Evolutionary conservation across 2,797 vertebrate species (phyloP).

Genomic region (Sciaenops ocellatus): DNA sequence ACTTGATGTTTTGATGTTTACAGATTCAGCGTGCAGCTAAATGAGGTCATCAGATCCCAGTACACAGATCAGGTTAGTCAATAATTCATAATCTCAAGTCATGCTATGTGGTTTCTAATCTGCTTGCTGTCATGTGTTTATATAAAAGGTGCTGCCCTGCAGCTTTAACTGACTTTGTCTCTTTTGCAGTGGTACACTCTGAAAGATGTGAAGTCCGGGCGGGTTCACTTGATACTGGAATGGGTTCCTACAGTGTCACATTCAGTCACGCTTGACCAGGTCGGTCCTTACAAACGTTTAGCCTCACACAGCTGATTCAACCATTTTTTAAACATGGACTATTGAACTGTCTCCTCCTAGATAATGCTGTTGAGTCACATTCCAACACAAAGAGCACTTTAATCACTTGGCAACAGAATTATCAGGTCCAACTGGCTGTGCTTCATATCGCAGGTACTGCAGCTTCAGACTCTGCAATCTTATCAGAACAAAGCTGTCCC

Average conservation of each 20-base stretch:
- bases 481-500: conserved; percentile 88
- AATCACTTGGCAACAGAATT: neutral
- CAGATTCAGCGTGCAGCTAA: conserved; percentile 90
- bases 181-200: conserved; percentile 90
- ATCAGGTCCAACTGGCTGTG: conserved; percentile 15
- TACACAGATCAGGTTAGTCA: conserved; percentile 89
- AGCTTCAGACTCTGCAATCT: conserved; percentile 87
- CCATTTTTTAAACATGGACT: neutral
- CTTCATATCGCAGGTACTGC: conserved; percentile 83
- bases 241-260: conserved; percentile 84
- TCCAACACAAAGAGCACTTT: neutral
- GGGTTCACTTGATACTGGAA: conserved; percentile 90
- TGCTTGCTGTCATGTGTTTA: neutral
- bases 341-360: neutral
- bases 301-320: neutral
- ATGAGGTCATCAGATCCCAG: conserved; percentile 84
- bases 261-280: conserved; percentile 87
- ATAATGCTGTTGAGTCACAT: conserved; percentile 17
- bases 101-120: conserved; percentile 2
- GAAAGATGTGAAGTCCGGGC: conserved; percentile 91
- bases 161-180: conserved; percentile 24
- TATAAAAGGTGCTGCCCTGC: neutral
- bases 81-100: neutral
- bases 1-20: conserved; percentile 26
- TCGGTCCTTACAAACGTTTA: conserved; percentile 46